These are phyloP conservation scores for Antennarius striatus DNA, from an alignment of 2,113 vertebrate genomes.

Conservation along the genomic window DNA sequence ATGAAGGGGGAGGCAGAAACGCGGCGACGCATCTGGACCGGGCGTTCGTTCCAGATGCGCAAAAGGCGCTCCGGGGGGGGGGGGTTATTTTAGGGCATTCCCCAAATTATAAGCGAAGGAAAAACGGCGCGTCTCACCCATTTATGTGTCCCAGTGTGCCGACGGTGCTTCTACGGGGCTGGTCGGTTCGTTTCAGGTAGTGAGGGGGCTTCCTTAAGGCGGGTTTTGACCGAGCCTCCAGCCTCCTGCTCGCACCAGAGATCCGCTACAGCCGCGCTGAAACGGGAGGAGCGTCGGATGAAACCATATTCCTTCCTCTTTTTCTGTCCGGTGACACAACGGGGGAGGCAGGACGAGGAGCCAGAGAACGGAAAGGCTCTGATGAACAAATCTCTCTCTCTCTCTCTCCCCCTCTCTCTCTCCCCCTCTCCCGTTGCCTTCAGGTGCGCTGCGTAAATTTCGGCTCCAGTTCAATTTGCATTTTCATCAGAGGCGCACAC, in stretches of 20 bases:
- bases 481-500: not conserved
- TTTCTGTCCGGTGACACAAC: constrained; percentile 51
- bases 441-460: constrained; percentile 45
- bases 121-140: constrained; percentile 63
- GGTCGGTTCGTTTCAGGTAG: constrained; percentile 30
- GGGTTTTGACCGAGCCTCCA: constrained; percentile 34
- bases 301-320: constrained; percentile 77
- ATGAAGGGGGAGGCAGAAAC: constrained; percentile 24
- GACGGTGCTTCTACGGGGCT: constrained; percentile 48
- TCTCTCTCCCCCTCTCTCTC: constrained; percentile 18
- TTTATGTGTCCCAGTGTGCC: constrained; percentile 69
- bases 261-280: constrained; percentile 61
- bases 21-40: constrained; percentile 63
- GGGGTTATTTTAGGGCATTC: constrained; percentile 38
- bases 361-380: constrained; percentile 45
- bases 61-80: constrained; percentile 15
- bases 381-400: constrained; percentile 21
- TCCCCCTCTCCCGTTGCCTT: constrained; percentile 49
- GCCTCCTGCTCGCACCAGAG: constrained; percentile 45
- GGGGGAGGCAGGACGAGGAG: constrained; percentile 58
- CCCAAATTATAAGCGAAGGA: not conserved
- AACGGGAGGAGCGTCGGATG: constrained; percentile 69
- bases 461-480: not conserved
- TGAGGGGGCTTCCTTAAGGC: constrained; percentile 25
- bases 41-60: constrained; percentile 62